Conservation (phyloP, 2,888 invertebrate species). For the Ceriagrion tenellum region DNA sequence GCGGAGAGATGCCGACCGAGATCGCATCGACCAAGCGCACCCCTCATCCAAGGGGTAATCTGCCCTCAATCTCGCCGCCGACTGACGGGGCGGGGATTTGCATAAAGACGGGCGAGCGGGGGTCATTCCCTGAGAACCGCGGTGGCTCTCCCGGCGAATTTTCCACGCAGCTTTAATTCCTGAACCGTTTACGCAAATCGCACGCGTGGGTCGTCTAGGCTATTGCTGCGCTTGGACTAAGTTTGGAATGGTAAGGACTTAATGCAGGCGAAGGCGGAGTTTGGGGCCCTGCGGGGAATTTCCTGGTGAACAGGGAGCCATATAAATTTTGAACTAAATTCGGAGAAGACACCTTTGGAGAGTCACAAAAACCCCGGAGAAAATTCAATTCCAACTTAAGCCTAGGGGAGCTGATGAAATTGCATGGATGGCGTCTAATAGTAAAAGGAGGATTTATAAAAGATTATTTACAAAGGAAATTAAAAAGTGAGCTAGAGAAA, state of each 20-base stretch:
- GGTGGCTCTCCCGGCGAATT: neutral
- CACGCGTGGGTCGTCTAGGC: neutral
- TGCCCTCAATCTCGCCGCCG: neutral
- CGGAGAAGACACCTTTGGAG: neutral
- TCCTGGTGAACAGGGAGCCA: neutral
- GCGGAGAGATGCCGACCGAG: neutral
- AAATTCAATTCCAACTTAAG: too few relatives aligned
- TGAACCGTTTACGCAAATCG: neutral
- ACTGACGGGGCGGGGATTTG: neutral
- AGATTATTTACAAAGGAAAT: too few relatives aligned
- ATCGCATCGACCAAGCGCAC: neutral
- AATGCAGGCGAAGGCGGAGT: neutral
- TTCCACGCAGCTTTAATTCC: neutral
- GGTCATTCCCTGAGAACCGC: neutral
- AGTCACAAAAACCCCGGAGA: too few relatives aligned
- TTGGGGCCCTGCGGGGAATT: neutral
- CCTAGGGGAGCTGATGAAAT: too few relatives aligned
- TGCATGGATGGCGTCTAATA: too few relatives aligned
- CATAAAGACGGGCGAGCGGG: neutral
- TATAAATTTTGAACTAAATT: neutral
- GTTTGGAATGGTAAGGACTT: neutral
- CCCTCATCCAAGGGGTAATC: neutral
- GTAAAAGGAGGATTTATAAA: too few relatives aligned
- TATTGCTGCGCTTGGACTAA: neutral
- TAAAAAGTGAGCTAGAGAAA: too few relatives aligned